Evolutionary conservation across 2,797 vertebrate species (phyloP).

Genomic region (Phalanger gymnotis): DNA sequence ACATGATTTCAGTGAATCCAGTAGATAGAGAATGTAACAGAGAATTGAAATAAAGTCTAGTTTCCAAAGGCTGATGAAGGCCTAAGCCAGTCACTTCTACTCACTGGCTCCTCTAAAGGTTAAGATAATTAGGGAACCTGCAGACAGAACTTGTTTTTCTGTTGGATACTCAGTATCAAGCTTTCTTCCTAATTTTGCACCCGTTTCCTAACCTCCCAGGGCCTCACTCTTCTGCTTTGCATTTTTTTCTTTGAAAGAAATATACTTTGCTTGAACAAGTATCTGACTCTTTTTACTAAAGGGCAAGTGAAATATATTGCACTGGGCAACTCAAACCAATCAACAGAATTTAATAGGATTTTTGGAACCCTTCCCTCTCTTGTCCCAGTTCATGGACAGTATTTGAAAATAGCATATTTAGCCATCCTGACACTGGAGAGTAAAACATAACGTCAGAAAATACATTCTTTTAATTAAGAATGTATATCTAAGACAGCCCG

Average conservation of each 20-base stretch:
- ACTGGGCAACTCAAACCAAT: background rate
- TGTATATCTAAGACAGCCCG: background rate
- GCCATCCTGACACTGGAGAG: background rate
- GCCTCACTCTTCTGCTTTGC: background rate
- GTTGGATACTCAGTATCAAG: background rate
- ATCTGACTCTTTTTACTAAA: background rate
- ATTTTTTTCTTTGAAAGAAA: constrained; percentile 3
- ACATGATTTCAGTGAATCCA: background rate
- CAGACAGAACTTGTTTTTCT: background rate
- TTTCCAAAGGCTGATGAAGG: background rate
- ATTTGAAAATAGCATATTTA: background rate
- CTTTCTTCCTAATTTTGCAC: background rate
- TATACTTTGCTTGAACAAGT: constrained; percentile 1
- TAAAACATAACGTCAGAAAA: background rate
- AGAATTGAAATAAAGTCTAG: background rate
- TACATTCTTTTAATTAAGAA: background rate
- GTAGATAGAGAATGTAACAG: background rate
- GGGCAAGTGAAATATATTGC: background rate
- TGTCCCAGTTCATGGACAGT: background rate
- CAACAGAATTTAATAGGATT: background rate
- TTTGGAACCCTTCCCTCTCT: background rate
- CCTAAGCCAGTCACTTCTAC: background rate
- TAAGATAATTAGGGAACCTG: background rate
- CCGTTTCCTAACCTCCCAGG: background rate
- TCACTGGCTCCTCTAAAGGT: background rate